These are phyloP conservation scores for Siniperca scherzeri DNA, from an alignment of 2,797 vertebrate species.

Conservation along the genomic window DNA sequence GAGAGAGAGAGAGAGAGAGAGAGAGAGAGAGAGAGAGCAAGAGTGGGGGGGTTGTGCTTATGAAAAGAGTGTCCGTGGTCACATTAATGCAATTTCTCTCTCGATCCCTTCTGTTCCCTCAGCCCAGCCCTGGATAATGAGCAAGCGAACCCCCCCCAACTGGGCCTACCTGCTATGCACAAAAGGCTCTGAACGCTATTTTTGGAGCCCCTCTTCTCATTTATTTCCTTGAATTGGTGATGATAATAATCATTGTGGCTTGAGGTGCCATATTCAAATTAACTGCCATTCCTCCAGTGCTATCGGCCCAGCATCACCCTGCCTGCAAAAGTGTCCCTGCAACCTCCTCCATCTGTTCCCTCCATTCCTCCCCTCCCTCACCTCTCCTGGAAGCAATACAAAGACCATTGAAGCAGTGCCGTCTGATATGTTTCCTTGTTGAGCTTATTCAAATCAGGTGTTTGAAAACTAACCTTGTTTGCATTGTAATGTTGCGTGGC, in stretches of 20 bases:
- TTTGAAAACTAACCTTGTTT: slow-evolving; percentile 91
- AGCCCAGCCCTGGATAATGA: slow-evolving; percentile 85
- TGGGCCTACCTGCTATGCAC: slow-evolving; percentile 87
- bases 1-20: slow-evolving; percentile 52
- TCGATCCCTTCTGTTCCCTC: slow-evolving; percentile 75
- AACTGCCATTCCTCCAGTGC: slow-evolving; percentile 87
- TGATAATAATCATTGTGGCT: slow-evolving; percentile 91
- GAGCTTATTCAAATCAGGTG: slow-evolving; percentile 89
- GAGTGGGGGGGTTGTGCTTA: slow-evolving; percentile 45
- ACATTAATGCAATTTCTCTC: slow-evolving; percentile 86
- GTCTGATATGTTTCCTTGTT: slow-evolving; percentile 83
- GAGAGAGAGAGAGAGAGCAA: slow-evolving; percentile 22
- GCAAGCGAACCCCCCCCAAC: slow-evolving; percentile 80
- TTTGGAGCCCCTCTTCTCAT: slow-evolving; percentile 89
- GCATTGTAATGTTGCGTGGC: slow-evolving; percentile 86
- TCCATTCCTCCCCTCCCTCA: slow-evolving; percentile 42
- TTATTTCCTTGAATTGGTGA: slow-evolving; percentile 90
- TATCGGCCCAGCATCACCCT: slow-evolving; percentile 84
- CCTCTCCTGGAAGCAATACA: slow-evolving; percentile 78
- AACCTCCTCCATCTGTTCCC: slow-evolving; percentile 52
- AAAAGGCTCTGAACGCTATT: slow-evolving; percentile 87
- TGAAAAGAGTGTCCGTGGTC: slow-evolving; percentile 80
- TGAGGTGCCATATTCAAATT: slow-evolving; percentile 91
- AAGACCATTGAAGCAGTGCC: slow-evolving; percentile 78
- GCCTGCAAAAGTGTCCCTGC: slow-evolving; percentile 75